Percentiles rank a stretch among this genome's conserved stretches.
Conservation (phyloP, 64 coral and sea anemone genomes). For the Actinia equina region DNA sequence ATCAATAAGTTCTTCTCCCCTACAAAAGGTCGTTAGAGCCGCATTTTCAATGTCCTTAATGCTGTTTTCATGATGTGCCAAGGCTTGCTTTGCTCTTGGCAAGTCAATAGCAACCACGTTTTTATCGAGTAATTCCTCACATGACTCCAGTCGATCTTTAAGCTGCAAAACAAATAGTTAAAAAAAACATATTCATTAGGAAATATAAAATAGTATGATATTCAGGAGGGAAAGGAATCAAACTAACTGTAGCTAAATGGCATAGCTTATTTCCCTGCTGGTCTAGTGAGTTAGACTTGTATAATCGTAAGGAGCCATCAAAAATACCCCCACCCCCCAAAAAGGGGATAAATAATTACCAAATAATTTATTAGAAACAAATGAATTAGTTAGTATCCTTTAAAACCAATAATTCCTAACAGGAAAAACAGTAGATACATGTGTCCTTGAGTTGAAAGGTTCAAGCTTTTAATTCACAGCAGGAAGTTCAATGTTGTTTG, state of each 20-base stretch:
- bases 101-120: slow-evolving; percentile 74
- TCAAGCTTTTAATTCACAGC: too few relatives aligned
- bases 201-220: not conserved
- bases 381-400: too few relatives aligned
- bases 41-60: slow-evolving; percentile 89
- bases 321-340: too few relatives aligned
- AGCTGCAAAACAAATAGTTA: slow-evolving; percentile 54
- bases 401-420: not conserved
- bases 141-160: slow-evolving; percentile 90
- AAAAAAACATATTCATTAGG: not conserved
- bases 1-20: slow-evolving; percentile 97
- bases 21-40: slow-evolving; percentile 92
- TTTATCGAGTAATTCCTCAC: slow-evolving; percentile 91
- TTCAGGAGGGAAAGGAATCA: not conserved
- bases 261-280: not conserved
- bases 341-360: too few relatives aligned
- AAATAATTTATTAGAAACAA: not conserved
- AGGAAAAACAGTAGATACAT: not conserved
- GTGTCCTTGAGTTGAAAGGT: too few relatives aligned
- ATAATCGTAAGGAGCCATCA: too few relatives aligned
- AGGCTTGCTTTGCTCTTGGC: slow-evolving; percentile 75
- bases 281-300: too few relatives aligned
- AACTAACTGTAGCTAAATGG: not conserved
- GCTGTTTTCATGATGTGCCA: slow-evolving; percentile 75
- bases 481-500: too few relatives aligned